Evolutionary conservation across 2,113 vertebrate genomes (phyloP).

Genomic region (Scopus umbretta): DNA sequence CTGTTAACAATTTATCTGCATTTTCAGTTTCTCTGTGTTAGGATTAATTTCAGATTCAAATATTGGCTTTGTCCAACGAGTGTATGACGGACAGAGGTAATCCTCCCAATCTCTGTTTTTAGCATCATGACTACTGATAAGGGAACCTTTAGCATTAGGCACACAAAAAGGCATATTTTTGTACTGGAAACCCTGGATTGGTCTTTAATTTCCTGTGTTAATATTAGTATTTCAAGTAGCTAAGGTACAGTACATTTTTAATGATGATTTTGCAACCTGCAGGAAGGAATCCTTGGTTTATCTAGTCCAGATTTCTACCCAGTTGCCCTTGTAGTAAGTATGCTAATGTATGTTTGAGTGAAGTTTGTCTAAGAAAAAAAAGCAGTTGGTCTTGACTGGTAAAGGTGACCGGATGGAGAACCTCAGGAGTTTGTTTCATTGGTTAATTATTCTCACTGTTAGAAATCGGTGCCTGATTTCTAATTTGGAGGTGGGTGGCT

Average conservation of each 20-base stretch:
- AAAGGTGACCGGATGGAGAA: not conserved
- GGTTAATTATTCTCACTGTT: not conserved
- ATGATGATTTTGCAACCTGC: not conserved
- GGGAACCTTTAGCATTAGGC: not conserved
- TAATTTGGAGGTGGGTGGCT: not conserved
- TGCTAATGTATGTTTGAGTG: not conserved
- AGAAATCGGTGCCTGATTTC: not conserved
- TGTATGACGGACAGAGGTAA: not conserved
- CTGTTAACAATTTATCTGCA: not conserved
- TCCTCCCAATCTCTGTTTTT: not conserved
- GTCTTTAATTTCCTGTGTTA: conserved; percentile 1
- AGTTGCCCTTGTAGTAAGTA: not conserved
- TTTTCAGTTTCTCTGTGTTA: not conserved
- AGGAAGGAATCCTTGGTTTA: not conserved
- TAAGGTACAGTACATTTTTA: not conserved
- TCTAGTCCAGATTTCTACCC: not conserved
- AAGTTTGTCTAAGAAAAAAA: not conserved
- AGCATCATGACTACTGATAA: not conserved
- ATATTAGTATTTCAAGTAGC: not conserved
- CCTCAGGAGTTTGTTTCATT: not conserved
- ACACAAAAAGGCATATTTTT: not conserved
- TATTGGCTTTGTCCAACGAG: not conserved
- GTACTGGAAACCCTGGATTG: not conserved
- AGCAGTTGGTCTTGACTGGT: not conserved
- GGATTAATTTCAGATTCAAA: conserved; percentile 9